Base-by-base conservation (phyloP, 2,888 invertebrate genomes). In the Tiliacea aurago region DNA sequence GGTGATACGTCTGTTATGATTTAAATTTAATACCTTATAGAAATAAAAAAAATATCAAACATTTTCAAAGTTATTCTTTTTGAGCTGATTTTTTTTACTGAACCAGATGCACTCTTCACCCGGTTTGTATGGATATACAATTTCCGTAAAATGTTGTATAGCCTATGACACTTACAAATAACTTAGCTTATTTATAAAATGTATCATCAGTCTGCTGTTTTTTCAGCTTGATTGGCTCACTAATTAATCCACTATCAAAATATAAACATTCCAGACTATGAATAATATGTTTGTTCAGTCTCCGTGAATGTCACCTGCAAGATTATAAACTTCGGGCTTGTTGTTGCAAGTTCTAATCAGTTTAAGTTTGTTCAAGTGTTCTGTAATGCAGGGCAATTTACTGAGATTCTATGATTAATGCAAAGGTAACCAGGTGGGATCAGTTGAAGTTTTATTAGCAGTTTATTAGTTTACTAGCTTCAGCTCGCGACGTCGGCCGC, bases 351-450 rank as follows among this genome's bases (percentile, higher is more conserved):
- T 61, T 53, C 4, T 28, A 51, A 74, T 62, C 53, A 53, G 37
- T 75, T 45, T 4, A 28, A 49, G 45, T 62, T 43, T 55, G 33
- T 61, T 59, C 51, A 45, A 73, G 45, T 53, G 23, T 15, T 41
- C 10, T 45, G 7, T 41, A 13, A 13, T 41, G 28, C 53, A 20
- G 13, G 10, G 23, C 18, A 55, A 55, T 73, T 64, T 47, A n/a
- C 53, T n/a, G 13, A 28, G 9, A 76, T 53, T 59, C 28, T 67
- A 5, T 37, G 18, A 76, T 51, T 18, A 37, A 76, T 59, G 10
- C 45, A 28, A 13, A 41, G 13, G 28, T 41, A 51, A 43, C 28
- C 23, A 37, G n/a, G 28, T 47, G n/a, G 28, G 10, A 23, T 5
- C 15, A 62, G 18, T 13, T n/a, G 20, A 55, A 49, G 13, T 45